Evolutionary conservation across 2,797 vertebrate genomes (phyloP), one percentile per base, ranked within the genome.

Genomic region (Numenius phaeopus): DNA sequence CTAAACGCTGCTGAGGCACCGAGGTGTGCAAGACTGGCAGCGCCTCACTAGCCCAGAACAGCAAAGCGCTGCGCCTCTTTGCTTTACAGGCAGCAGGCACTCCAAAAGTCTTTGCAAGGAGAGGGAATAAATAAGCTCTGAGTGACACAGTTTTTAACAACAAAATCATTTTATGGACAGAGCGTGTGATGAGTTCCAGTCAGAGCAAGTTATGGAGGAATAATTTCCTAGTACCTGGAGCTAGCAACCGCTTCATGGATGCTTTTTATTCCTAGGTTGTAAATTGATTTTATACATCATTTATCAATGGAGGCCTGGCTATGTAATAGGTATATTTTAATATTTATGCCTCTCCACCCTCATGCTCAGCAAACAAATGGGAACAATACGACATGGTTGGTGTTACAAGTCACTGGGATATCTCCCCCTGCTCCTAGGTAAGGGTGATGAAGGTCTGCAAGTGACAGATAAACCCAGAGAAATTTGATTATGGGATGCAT

Each of bases 231-330:
- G 91, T 95, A 97, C 95, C 95, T 32, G 42, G 42, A 97, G 86
- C 92, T 88, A 90, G 81, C 88, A 10, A 94, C 52, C 5, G 12
- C 91, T 95, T 95, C 86, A 12, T 32, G 39, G 87, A 81, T 94
- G 94, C 77, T 96, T 98, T 98, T 97, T 97, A 97, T 96, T 97
- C 93, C 90, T 79, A 83, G 88, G 92, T 93, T 95, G 96, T 96
- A 97, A 98, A 98, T 98, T 98, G 98, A 97, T 98, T 98, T 98
- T 97, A 97, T 98, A 97, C 97, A 95, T 97, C 97, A 95, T 91
- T 97, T 98, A 96, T 97, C 98, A 98, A 81, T 91, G 90, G 95
- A 94, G 97, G 79, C 91, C 72, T 83, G 94, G 97, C 90, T 93
- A 95, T 95, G 96, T 97, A 96, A 97, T 94, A 96, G 96, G 94